Evolutionary conservation across 2,888 invertebrate genomes (phyloP).

Genomic region (Apamea sordens): DNA sequence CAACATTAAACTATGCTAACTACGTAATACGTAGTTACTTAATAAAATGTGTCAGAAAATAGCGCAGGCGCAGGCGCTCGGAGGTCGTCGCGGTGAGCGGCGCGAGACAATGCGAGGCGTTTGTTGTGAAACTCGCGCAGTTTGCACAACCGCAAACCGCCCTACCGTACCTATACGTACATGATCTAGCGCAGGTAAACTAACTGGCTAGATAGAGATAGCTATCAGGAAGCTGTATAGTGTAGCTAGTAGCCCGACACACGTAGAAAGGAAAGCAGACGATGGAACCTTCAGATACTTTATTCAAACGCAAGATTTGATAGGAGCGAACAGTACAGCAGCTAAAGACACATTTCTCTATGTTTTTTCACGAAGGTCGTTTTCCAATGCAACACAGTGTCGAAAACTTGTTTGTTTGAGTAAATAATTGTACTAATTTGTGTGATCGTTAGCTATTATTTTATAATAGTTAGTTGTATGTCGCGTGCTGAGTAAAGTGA

Average conservation of each 20-base stretch:
- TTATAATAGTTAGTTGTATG: constrained; percentile 65
- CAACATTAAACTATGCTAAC: constrained; percentile 34
- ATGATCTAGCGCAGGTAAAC: constrained; percentile 71
- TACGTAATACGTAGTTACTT: constrained; percentile 67
- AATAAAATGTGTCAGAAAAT: constrained; percentile 81
- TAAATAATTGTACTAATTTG: constrained; percentile 48
- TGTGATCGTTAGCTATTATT: constrained; percentile 58
- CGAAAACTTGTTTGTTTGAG: constrained; percentile 54
- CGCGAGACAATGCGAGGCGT: constrained; percentile 89
- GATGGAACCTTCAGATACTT: constrained; percentile 14
- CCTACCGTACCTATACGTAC: constrained; percentile 74
- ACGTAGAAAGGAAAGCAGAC: constrained; percentile 11
- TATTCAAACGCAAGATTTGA: constrained; percentile 31
- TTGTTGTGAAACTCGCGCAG: constrained; percentile 87
- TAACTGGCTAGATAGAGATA: constrained; percentile 55
- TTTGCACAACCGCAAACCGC: constrained; percentile 85
- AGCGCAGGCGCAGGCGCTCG: constrained; percentile 75
- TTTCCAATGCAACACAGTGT: constrained; percentile 41
- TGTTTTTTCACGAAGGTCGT: constrained; percentile 44
- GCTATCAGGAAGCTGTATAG: constrained; percentile 61
- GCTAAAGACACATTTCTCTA: constrained; percentile 29
- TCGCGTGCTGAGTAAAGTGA: constrained; percentile 76
- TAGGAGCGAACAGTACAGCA: constrained; percentile 7
- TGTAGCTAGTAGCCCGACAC: constrained; percentile 32
- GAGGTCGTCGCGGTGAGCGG: constrained; percentile 89